Conservation (phyloP, 2,797 vertebrate species). For the Lepidocolaptes lacrymiger region DNA sequence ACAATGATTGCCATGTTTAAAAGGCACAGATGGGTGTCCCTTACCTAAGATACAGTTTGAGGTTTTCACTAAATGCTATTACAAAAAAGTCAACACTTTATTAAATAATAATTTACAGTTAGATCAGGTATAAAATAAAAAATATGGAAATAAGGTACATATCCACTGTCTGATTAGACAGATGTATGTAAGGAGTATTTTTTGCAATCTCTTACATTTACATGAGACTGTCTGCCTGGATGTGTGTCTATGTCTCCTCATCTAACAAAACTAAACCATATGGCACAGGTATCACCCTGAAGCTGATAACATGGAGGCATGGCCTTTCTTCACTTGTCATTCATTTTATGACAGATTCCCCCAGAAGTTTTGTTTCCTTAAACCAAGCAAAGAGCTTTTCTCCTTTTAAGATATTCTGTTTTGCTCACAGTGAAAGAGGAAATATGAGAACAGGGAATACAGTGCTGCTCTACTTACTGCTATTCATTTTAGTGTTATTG, state of each 20-base stretch:
- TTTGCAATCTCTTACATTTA: background rate
- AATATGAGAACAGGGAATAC: background rate
- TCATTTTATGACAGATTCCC: background rate
- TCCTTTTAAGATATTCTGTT: background rate
- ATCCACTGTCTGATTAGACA: background rate
- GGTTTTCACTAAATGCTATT: background rate
- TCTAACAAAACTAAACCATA: background rate
- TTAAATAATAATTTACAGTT: background rate
- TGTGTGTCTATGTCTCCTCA: background rate
- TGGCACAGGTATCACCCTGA: background rate
- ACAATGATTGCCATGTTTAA: background rate
- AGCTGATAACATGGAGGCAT: background rate
- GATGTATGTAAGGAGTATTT: background rate
- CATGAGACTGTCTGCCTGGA: background rate
- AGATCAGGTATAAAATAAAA: background rate
- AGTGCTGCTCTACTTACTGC: background rate
- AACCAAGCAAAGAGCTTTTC: background rate
- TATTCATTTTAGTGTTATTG: background rate
- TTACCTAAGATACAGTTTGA: background rate
- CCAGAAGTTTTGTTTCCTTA: background rate
- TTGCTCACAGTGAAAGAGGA: background rate
- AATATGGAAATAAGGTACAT: background rate
- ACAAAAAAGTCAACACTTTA: background rate
- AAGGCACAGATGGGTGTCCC: background rate
- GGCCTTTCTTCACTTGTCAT: background rate